phyloP scores from a whole-genome alignment of 2,113 vertebrate genomes.

The Plestiodon gilberti region DNA sequence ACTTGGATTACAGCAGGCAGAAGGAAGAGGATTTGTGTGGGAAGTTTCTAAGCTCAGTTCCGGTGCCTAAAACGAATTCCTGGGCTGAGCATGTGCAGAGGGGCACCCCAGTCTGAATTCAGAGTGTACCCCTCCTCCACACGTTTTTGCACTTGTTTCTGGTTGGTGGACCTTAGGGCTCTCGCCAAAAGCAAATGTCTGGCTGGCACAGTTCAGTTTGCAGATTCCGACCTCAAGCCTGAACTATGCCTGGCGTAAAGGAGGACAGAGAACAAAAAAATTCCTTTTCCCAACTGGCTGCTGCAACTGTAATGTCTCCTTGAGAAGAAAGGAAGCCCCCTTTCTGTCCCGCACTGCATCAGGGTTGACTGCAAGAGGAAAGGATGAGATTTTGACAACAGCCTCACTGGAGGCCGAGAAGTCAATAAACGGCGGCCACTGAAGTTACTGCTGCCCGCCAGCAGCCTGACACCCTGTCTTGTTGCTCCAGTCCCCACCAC shows the following conservation, averaged over 20 bases:
- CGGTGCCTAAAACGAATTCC: no score
- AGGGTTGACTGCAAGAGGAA: not conserved
- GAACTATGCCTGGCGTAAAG: not conserved
- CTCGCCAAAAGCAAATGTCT: no score
- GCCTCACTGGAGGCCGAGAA: not conserved
- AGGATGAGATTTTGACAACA: not conserved
- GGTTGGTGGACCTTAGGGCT: no score
- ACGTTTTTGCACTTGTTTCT: no score
- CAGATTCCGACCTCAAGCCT: no score
- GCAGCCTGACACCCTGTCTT: not conserved
- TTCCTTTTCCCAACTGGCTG: not conserved
- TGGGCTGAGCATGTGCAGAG: no score
- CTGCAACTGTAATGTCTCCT: not conserved
- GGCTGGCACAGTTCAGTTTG: no score
- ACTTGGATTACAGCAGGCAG: no score
- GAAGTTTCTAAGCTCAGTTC: no score
- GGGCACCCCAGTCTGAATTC: no score
- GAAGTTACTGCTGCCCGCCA: not conserved
- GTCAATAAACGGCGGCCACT: not conserved
- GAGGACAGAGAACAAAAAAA: not conserved
- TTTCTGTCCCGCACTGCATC: not conserved
- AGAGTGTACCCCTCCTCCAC: no score
- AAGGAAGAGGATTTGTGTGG: no score
- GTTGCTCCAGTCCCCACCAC: not conserved
- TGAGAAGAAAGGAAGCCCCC: not conserved